A percentile compares a stretch with the other conserved stretches of the same genome.
These are phyloP conservation scores for Sebastiscus albofasciatus DNA, from an alignment of 2,797 vertebrate genomes.

Conservation along the genomic window DNA sequence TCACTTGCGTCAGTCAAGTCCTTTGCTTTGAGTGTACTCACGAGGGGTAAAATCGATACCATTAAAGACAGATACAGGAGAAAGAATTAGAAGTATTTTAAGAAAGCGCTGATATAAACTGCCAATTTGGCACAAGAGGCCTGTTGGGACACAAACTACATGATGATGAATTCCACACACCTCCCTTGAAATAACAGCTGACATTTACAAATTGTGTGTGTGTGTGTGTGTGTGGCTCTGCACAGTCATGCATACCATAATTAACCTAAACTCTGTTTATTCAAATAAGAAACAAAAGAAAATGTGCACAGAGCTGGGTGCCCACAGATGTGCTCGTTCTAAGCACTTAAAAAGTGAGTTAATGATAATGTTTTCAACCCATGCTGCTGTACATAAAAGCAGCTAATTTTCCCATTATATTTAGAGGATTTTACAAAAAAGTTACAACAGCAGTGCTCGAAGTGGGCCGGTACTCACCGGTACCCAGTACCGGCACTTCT, in stretches of 20 bases:
- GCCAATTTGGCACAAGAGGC: background rate
- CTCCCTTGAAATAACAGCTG: background rate
- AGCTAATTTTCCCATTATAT: constrained; percentile 4
- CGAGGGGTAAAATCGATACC: background rate
- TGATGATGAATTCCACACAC: background rate
- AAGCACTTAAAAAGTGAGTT: background rate
- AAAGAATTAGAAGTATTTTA: background rate
- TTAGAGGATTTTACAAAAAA: background rate
- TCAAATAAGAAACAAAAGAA: background rate
- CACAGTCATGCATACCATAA: background rate
- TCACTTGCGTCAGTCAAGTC: background rate
- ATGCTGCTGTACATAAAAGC: background rate
- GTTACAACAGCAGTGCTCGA: too few species aligned
- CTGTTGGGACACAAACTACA: background rate
- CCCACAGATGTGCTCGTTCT: background rate
- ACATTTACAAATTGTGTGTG: background rate
- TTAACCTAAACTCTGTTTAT: background rate
- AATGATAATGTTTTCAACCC: constrained; percentile 12
- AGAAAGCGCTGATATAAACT: background rate
- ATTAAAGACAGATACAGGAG: background rate
- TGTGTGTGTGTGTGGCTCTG: background rate
- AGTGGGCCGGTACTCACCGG: too few species aligned
- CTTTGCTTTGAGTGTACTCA: background rate
- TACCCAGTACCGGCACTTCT: too few species aligned
- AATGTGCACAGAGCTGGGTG: background rate